Evolutionary conservation across 2,113 vertebrate species (phyloP).

Genomic region (Plestiodon gilberti): DNA sequence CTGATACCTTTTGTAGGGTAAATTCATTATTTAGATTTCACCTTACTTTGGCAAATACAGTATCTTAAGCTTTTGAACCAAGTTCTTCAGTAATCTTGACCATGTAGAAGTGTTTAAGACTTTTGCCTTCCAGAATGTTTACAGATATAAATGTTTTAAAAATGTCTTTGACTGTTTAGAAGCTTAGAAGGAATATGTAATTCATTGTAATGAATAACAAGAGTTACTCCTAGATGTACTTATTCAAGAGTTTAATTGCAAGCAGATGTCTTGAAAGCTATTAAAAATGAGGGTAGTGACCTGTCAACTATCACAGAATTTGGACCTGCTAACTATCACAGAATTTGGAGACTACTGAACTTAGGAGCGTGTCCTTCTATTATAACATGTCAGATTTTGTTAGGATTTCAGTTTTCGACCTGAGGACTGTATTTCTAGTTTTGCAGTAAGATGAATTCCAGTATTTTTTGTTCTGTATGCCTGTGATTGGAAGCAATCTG

Average conservation of each 20-base stretch:
- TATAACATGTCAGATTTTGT: background rate
- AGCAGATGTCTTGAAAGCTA: background rate
- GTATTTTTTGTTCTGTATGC: background rate
- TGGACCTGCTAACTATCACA: too few species aligned
- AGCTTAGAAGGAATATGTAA: accelerated
- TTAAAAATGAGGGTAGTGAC: background rate
- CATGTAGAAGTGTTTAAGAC: too few species aligned
- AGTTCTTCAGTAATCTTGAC: background rate
- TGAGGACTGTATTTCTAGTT: background rate
- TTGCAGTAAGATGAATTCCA: background rate
- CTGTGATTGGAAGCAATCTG: background rate
- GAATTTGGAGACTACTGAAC: background rate
- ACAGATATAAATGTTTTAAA: background rate
- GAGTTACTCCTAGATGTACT: background rate
- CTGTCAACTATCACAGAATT: too few species aligned
- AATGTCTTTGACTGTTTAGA: background rate
- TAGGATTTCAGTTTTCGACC: background rate
- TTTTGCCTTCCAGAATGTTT: background rate
- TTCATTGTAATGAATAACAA: background rate
- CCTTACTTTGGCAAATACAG: background rate
- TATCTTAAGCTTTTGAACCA: background rate
- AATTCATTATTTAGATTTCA: background rate
- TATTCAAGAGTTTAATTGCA: background rate
- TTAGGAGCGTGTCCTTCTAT: too few species aligned
- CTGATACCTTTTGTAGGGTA: background rate